Percentiles rank a stretch among this genome's conserved stretches.
Evolutionary conservation across 2,113 vertebrate genomes (phyloP).

Genomic region (Oryzias woworae): DNA sequence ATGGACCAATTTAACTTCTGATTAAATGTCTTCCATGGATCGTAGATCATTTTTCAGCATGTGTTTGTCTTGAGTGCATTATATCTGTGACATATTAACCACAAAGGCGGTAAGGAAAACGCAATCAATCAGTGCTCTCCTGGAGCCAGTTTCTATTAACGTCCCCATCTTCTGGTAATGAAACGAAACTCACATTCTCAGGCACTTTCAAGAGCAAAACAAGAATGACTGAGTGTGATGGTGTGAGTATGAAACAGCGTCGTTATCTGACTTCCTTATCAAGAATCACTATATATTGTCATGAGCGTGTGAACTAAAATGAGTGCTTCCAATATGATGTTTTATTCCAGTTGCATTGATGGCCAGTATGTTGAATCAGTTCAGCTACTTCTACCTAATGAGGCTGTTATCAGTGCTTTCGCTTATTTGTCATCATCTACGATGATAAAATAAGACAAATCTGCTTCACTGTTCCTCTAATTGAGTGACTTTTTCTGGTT

Average conservation of each 20-base stretch:
- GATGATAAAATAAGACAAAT: neutral
- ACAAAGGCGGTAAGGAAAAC: constrained; percentile 27
- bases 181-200: constrained; percentile 18
- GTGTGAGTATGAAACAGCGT: constrained; percentile 17
- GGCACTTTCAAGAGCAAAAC: neutral
- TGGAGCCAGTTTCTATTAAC: constrained; percentile 43
- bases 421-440: constrained; percentile 1
- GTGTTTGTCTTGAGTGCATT: constrained; percentile 20
- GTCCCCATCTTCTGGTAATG: constrained; percentile 41
- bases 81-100: constrained; percentile 5
- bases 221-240: constrained; percentile 3
- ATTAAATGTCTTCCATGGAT: neutral
- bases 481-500: no score
- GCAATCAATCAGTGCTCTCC: constrained; percentile 50
- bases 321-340: constrained; percentile 4
- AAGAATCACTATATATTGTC: constrained; percentile 36
- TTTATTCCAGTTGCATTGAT: no score
- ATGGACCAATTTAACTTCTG: neutral
- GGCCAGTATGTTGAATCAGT: constrained; percentile 12
- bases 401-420: constrained; percentile 22
- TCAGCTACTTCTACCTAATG: constrained; percentile 12
- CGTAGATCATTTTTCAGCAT: constrained; percentile 22
- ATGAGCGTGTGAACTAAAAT: constrained; percentile 24
- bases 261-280: constrained; percentile 42
- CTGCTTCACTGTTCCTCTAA: neutral